These are phyloP conservation scores for Heterodera schachtii DNA, from an alignment of 1,140 invertebrate species.

Conservation along the genomic window DNA sequence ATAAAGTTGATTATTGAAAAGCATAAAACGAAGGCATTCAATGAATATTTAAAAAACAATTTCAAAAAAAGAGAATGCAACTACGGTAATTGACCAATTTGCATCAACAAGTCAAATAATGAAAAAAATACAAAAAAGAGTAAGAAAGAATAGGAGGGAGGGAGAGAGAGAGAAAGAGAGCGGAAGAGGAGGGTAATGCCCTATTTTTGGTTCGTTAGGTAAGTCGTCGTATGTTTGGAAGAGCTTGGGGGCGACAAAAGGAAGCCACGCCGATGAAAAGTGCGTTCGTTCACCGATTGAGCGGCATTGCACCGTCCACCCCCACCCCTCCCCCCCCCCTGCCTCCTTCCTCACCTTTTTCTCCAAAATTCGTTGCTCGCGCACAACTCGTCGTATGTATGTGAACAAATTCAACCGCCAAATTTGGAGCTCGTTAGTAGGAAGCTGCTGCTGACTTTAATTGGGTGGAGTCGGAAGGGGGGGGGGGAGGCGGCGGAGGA, in stretches of 20 bases:
- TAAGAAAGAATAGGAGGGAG: neutral
- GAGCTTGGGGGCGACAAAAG: neutral
- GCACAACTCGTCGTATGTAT: neutral
- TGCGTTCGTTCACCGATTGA: neutral
- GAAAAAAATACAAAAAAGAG: neutral
- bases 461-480: neutral
- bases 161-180: neutral
- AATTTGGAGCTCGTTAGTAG: neutral
- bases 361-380: neutral
- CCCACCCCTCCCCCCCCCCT: too few relatives aligned
- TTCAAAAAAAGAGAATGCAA: too few relatives aligned
- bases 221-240: neutral
- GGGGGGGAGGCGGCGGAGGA: too few relatives aligned
- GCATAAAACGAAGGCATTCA: too few relatives aligned
- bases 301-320: neutral
- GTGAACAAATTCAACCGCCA: neutral
- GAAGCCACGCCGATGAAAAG: neutral
- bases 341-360: neutral
- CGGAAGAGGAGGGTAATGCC: neutral
- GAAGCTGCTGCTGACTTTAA: neutral
- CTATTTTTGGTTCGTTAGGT: neutral
- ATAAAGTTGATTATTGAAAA: too few relatives aligned
- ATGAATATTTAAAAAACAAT: too few relatives aligned
- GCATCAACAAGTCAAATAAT: neutral
- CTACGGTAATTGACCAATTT: too few relatives aligned